phyloP scores from a whole-genome alignment of 2,888 invertebrate genomes.

The Acrocyrtus sp. region DNA sequence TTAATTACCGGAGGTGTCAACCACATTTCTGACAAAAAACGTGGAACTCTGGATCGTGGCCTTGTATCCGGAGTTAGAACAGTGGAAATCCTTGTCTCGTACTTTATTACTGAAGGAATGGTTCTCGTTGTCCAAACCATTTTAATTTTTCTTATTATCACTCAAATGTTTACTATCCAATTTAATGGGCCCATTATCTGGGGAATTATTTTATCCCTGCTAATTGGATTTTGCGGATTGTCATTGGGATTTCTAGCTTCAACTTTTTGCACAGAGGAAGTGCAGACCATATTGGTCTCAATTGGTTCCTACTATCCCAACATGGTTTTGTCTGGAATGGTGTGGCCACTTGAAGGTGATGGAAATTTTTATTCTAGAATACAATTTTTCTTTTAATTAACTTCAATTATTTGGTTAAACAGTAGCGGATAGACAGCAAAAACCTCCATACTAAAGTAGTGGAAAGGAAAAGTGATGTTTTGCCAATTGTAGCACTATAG shows the following conservation, averaged over 20 bases:
- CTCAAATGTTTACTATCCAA: constrained; percentile 45
- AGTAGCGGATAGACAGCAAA: no score
- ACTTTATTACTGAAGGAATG: constrained; percentile 42
- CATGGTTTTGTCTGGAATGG: constrained; percentile 50
- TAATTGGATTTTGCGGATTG: constrained; percentile 52
- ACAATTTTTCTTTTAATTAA: no score
- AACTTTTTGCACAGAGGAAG: constrained; percentile 88
- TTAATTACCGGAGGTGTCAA: constrained; percentile 55
- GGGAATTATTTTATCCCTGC: constrained; percentile 42
- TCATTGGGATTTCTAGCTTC: constrained; percentile 80
- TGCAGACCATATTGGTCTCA: constrained; percentile 83
- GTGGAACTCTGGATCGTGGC: constrained; percentile 54
- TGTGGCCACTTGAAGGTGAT: constrained; percentile 52
- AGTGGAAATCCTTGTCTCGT: constrained; percentile 44
- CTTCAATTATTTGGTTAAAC: no score
- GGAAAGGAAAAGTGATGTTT: no score
- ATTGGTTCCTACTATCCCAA: constrained; percentile 53
- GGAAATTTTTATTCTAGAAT: not conserved
- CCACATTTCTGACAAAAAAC: constrained; percentile 58
- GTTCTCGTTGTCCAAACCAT: constrained; percentile 50
- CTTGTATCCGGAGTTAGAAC: constrained; percentile 67
- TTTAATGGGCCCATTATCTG: constrained; percentile 47
- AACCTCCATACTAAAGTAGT: no score
- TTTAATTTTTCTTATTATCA: constrained; percentile 47
- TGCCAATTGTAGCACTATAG: no score